Conservation (phyloP, 2,113 vertebrate species). For the Paratilapia polleni region DNA sequence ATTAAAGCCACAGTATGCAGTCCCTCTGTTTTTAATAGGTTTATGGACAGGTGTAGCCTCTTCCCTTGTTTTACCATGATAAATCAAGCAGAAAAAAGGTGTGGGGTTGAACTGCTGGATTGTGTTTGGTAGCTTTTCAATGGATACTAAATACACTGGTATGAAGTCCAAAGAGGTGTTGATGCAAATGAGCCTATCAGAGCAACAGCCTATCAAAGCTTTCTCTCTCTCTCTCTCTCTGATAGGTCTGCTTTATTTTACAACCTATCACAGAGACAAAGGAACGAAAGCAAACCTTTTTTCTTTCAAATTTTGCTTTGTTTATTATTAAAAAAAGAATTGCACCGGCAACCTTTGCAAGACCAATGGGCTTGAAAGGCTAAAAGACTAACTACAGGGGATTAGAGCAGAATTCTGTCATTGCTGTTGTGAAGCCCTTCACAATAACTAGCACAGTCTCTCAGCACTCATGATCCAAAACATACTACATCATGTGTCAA, state of each 20-base stretch:
- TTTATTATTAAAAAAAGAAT: neutral
- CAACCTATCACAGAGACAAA: neutral
- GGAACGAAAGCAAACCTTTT: neutral
- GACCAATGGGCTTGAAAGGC: neutral
- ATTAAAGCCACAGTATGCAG: too few relatives aligned
- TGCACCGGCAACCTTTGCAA: neutral
- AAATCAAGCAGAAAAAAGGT: neutral
- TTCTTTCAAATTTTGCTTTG: neutral
- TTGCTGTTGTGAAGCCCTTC: too few relatives aligned
- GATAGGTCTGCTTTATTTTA: neutral
- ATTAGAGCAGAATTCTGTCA: too few relatives aligned
- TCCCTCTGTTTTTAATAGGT: neutral
- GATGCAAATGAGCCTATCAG: neutral
- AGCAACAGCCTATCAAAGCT: neutral
- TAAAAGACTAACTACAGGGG: too few relatives aligned
- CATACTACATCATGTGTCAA: neutral
- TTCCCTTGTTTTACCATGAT: neutral
- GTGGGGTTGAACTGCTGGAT: neutral
- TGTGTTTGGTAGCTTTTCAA: neutral
- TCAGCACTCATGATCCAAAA: neutral
- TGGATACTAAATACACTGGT: neutral
- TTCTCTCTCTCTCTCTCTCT: neutral
- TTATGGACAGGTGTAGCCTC: neutral
- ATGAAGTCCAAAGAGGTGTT: neutral
- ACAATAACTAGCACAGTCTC: neutral